Evolutionary conservation across 2,888 invertebrate species (phyloP), one percentile per base, ranked within the genome.

Genomic region (Cephus sareptanus): DNA sequence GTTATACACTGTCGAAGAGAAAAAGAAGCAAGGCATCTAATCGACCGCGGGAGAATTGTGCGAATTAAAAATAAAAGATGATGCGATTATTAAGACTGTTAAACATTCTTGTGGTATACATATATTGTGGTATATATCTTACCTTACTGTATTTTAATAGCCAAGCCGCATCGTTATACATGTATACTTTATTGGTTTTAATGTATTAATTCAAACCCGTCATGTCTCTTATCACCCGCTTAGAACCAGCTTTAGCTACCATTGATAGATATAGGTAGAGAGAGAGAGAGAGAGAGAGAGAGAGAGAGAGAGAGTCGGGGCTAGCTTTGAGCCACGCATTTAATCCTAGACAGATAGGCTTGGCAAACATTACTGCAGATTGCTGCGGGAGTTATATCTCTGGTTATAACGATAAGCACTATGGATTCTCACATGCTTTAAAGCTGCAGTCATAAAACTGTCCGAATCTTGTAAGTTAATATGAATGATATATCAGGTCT

Each of bases 271-370:
- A 56, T 56, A 56, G 23, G 56, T 56, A 68, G 73, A 75, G 33
- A 13, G 13, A 3, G 12, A 34, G 11, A 12, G 15, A 78, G 78
- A 73, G 75, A 68, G 73, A 78, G 30, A 75, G 75, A 68, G 73
- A 78, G 35, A 13, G 37, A 6, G 15, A 76, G 76, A 76, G 75
- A 68, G 73, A 78, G 78, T 76, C 31, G 35, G 31, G 78, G 75
- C 35, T 34, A 73, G 78, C 78, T 78, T 78, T 78, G 77, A 77
- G 40, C 78, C 73, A n/a, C 30, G 75, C 13, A 56, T 75, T 77
- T 77, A 77, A 77, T 75, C 77, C 76, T 15, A 70, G 71, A 77
- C 15, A 78, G 78, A 78, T 78, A 78, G 75, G 78, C 76, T 76
- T 13, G 69, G 78, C 73, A 78, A 78, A 78, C 78, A 78, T 15